Conservation (phyloP, 1,140 invertebrate species). For the Meteorus sp. region DNA sequence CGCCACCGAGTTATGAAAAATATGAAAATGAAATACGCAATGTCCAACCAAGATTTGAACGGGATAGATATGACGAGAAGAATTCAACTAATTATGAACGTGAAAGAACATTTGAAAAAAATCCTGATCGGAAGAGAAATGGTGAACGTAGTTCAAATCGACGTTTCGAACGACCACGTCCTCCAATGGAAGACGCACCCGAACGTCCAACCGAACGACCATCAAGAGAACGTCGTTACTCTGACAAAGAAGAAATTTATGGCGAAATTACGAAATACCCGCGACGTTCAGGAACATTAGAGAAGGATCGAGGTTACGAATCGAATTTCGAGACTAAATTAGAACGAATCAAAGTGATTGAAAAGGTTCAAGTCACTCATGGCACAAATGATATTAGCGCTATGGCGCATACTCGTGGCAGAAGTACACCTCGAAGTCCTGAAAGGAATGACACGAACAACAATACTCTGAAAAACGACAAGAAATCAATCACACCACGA, state of each 20-base stretch:
- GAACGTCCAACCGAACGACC: constrained; percentile 45
- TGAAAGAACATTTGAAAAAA: constrained; percentile 47
- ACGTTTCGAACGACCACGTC: constrained; percentile 50
- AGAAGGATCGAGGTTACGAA: constrained; percentile 56
- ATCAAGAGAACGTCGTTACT: constrained; percentile 43
- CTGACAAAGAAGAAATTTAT: constrained; percentile 55
- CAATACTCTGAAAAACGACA: constrained; percentile 56
- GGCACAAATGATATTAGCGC: constrained; percentile 9
- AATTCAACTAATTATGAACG: constrained; percentile 17
- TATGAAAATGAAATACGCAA: constrained; percentile 26
- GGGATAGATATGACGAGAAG: constrained; percentile 4
- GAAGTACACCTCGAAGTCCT: constrained; percentile 34
- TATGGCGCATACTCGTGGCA: constrained; percentile 25
- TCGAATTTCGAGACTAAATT: constrained; percentile 58
- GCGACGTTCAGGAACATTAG: constrained; percentile 33
- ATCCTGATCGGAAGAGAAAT: constrained; percentile 40
- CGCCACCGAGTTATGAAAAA: constrained; percentile 37
- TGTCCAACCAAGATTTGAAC: constrained; percentile 27
- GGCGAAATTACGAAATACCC: constrained; percentile 42
- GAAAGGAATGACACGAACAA: constrained; percentile 64
- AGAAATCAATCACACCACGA: constrained; percentile 37
- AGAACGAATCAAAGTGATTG: constrained; percentile 50
- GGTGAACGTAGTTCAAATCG: constrained; percentile 39
- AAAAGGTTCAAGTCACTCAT: constrained; percentile 36
- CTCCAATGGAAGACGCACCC: constrained; percentile 54